Conservation (phyloP, 2,797 vertebrate genomes). For the Sebastes trivittatus region DNA sequence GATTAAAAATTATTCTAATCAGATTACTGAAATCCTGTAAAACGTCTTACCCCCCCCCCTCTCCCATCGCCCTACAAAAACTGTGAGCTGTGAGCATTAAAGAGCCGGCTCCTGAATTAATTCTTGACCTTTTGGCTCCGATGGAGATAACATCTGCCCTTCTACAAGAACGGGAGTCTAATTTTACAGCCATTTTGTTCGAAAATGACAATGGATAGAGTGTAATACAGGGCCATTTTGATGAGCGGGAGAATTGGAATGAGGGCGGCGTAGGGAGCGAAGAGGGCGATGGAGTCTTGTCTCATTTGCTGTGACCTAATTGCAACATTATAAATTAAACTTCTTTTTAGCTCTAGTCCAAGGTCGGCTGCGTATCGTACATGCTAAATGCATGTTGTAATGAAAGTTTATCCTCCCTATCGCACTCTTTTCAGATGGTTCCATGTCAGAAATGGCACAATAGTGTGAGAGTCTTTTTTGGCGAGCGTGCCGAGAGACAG, state of each 20-base stretch:
- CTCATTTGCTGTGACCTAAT: slow-evolving; percentile 74
- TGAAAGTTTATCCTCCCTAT: neutral
- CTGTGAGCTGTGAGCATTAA: slow-evolving; percentile 55
- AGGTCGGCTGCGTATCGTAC: slow-evolving; percentile 18
- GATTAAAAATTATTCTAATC: slow-evolving; percentile 41
- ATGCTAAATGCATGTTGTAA: slow-evolving; percentile 6
- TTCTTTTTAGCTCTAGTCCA: slow-evolving; percentile 23
- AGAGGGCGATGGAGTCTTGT: slow-evolving; percentile 75
- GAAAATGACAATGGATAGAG: slow-evolving; percentile 62
- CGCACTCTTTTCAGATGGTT: neutral
- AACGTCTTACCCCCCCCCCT: neutral
- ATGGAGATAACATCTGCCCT: slow-evolving; percentile 71
- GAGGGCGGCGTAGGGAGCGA: slow-evolving; percentile 45
- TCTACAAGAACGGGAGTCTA: slow-evolving; percentile 67
- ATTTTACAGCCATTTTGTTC: slow-evolving; percentile 76
- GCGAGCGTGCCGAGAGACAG: slow-evolving; percentile 29
- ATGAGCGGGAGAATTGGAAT: slow-evolving; percentile 61
- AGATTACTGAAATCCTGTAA: slow-evolving; percentile 42
- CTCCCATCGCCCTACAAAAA: neutral
- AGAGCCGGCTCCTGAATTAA: slow-evolving; percentile 75
- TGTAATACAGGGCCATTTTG: slow-evolving; percentile 67
- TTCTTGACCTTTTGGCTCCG: slow-evolving; percentile 76
- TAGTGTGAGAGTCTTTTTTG: slow-evolving; percentile 15
- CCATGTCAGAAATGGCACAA: slow-evolving; percentile 7
- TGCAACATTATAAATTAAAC: slow-evolving; percentile 56